Base-by-base conservation (phyloP, 2,113 vertebrate species). In the Hippocampus guttulatus region DNA sequence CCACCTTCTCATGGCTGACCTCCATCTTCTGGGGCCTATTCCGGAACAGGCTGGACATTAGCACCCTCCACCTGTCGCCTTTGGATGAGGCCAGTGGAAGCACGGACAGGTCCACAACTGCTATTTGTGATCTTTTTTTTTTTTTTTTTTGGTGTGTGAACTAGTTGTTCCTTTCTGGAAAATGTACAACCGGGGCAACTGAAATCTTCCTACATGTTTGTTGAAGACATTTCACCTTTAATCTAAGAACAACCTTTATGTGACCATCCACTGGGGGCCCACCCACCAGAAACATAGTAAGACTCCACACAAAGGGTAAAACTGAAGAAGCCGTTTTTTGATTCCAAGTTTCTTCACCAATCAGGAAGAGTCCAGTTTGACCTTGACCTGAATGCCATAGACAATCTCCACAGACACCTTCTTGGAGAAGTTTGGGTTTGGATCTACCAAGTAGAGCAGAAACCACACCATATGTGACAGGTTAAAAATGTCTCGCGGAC, bases 1-100 rank as follows among this genome's bases (percentile, higher is more conserved):
- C 85, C 0, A 91, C 86, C 0, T 94, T 89, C 74, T 75, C 86
- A 71, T 96, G 92, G 92, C 85, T 95, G 87, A 92, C 87, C 0
- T 80, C 87, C 0, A 80, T 94, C 78, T 92, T 93, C 91, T 87
- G 93, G 75, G 81, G 61, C 49, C 51, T 89, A 20, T 94, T 90
- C 18, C 89, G 68, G 81, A 85, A 89, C n/a, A 87, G 63, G 1
- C 68, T 93, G 73, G 90, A 92, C 40, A 20, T 65, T 25, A 83
- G 73, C 9, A 72, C 75, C 1, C 74, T 94, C 64, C 78, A 40
- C 0, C 21, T 94, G 45, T 95, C 93, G 0, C 73, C 75, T 0
- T 64, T 89, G 0, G 93, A 94, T 68, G 80, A 75, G 8, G 81
- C 92, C 0, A 80, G 89, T 8, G 43, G 15, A 68, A 94, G 92